phyloP scores from a whole-genome alignment of 2,888 invertebrate species.

The Cephus spinipes region DNA sequence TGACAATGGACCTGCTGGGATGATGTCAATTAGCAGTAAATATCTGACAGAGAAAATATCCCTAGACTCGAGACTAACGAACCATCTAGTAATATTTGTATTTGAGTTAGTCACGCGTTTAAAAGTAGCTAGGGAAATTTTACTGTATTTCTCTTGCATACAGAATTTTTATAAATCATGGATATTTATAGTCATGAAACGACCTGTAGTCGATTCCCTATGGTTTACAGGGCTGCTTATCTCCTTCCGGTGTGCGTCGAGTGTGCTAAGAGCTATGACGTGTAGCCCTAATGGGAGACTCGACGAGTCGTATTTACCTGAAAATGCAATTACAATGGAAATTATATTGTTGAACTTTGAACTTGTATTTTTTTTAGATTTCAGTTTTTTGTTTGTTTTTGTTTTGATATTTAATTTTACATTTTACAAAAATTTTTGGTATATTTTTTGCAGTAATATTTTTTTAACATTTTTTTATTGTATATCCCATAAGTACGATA shows the following conservation, averaged over 20 bases:
- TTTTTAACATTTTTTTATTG: not conserved
- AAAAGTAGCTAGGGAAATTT: not conserved
- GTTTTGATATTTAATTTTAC: not conserved
- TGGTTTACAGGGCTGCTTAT: not conserved
- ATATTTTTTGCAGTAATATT: not conserved
- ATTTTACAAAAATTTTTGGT: not conserved
- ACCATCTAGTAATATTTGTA: not conserved
- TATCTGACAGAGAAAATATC: not conserved
- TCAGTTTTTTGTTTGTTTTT: not conserved
- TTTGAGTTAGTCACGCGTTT: not conserved
- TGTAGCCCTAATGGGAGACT: slow-evolving; percentile 55
- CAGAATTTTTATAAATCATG: not conserved
- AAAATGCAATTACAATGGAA: slow-evolving; percentile 43
- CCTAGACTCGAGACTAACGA: not conserved
- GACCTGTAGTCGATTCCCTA: not conserved
- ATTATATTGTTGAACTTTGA: not conserved
- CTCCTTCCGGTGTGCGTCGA: not conserved
- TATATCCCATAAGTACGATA: not conserved
- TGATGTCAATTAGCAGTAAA: not conserved
- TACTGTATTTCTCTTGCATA: not conserved
- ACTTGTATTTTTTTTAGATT: not conserved
- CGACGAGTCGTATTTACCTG: slow-evolving; percentile 49
- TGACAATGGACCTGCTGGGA: not conserved
- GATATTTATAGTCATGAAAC: not conserved
- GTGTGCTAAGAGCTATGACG: slow-evolving; percentile 51